Conservation (phyloP, 2,888 invertebrate species). For the Apodemia hepburni region DNA sequence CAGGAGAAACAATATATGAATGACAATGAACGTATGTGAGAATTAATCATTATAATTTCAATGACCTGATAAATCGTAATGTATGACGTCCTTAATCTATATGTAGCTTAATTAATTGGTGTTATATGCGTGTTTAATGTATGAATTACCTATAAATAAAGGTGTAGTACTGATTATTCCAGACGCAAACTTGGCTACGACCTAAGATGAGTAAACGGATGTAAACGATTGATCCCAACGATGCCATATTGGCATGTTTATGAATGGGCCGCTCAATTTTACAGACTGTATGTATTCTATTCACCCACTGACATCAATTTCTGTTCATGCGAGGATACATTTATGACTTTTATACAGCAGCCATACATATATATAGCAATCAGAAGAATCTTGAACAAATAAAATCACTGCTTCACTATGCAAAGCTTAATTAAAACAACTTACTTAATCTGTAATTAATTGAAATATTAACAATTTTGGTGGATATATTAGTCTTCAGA, state of each 20-base stretch:
- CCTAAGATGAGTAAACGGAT: conserved; percentile 54
- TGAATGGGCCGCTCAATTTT: conserved; percentile 45
- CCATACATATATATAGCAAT: not conserved
- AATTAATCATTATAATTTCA: conserved; percentile 7
- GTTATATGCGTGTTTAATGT: not conserved
- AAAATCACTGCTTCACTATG: not conserved
- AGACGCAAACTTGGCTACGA: conserved; percentile 41
- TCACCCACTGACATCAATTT: conserved; percentile 26
- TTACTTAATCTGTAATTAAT: too few species aligned
- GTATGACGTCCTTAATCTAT: conserved; percentile 1
- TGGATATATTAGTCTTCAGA: too few species aligned
- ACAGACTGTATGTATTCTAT: conserved; percentile 32
- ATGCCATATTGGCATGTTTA: conserved; percentile 62
- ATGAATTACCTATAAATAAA: conserved; percentile 23
- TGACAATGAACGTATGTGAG: not conserved
- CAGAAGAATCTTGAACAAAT: not conserved
- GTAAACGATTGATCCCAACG: conserved; percentile 56
- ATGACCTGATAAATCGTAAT: conserved; percentile 7
- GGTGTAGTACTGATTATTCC: conserved; percentile 45
- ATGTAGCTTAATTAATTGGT: conserved; percentile 3
- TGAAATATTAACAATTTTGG: too few species aligned
- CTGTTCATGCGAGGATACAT: conserved; percentile 10
- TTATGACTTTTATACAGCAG: not conserved
- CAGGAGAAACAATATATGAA: not conserved
- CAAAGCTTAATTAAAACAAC: not conserved